Evolutionary conservation across 2,113 vertebrate species (phyloP).

Genomic region (Epinephelus moara): DNA sequence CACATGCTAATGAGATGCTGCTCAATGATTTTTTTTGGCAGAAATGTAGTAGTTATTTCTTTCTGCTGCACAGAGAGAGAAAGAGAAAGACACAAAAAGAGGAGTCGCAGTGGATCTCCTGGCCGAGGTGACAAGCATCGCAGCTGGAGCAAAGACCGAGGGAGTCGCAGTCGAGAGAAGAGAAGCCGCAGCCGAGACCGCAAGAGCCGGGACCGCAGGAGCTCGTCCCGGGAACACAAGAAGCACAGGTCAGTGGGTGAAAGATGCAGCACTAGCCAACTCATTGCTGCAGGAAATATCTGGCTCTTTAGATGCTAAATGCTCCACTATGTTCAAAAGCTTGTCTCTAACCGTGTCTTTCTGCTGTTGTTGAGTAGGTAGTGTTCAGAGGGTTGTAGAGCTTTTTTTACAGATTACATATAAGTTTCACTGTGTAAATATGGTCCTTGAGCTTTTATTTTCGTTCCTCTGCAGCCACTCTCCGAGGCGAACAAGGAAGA

Average conservation of each 20-base stretch:
- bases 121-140: slow-evolving; percentile 78
- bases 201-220: slow-evolving; percentile 79
- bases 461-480: slow-evolving; percentile 70
- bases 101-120: slow-evolving; percentile 76
- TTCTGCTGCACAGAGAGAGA: slow-evolving; percentile 77
- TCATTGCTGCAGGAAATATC: too few species aligned
- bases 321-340: too few species aligned
- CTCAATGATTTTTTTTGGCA: not conserved
- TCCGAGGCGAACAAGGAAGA: slow-evolving; percentile 79
- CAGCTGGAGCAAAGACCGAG: slow-evolving; percentile 82
- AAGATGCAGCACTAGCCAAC: not conserved
- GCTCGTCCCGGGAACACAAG: slow-evolving; percentile 82
- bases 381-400: too few species aligned
- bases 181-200: slow-evolving; percentile 72
- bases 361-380: too few species aligned
- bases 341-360: too few species aligned
- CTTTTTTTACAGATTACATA: not conserved
- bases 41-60: too few species aligned
- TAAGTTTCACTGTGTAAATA: not conserved
- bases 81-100: slow-evolving; percentile 79
- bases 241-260: slow-evolving; percentile 77
- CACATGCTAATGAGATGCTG: too few species aligned
- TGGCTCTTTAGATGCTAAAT: too few species aligned
- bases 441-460: not conserved
- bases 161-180: slow-evolving; percentile 79